Evolutionary conservation across 2,888 invertebrate genomes (phyloP).

Genomic region (Choreutis nemorana): DNA sequence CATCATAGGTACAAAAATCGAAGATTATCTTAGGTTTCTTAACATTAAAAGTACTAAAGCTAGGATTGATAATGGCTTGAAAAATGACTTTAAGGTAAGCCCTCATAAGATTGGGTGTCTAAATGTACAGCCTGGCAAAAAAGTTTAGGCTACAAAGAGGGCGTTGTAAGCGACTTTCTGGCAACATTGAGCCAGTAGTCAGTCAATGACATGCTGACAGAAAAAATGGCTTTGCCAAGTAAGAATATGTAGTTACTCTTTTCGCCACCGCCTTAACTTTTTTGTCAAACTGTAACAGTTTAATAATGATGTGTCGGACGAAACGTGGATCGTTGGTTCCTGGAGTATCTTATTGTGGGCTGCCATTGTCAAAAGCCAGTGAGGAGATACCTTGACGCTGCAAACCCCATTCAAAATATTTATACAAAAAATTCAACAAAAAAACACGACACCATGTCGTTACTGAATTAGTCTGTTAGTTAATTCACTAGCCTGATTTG

Average conservation of each 20-base stretch:
- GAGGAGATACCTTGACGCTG: conserved; percentile 67
- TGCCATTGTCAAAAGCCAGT: conserved; percentile 67
- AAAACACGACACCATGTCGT: conserved; percentile 31
- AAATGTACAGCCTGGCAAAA: too few species aligned
- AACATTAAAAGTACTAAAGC: conserved; percentile 46
- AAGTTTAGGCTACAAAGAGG: too few species aligned
- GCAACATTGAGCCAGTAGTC: conserved; percentile 17
- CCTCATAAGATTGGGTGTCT: too few species aligned
- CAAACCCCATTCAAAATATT: conserved; percentile 62
- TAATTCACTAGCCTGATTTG: conserved; percentile 21
- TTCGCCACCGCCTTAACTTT: too few species aligned
- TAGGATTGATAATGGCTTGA: conserved; percentile 56
- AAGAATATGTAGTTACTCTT: too few species aligned
- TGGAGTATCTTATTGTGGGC: conserved; percentile 57
- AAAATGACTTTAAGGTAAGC: conserved; percentile 56
- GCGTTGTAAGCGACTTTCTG: conserved; percentile 24
- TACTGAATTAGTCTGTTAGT: conserved; percentile 49
- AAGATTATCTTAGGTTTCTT: conserved; percentile 49
- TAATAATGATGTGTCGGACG: conserved; percentile 51
- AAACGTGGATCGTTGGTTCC: conserved; percentile 49
- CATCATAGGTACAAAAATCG: conserved; percentile 54
- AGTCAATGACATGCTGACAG: conserved; percentile 10
- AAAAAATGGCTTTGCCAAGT: conserved; percentile 35
- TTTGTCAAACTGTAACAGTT: too few species aligned
- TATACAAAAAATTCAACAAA: conserved; percentile 41